Conservation (phyloP, 2,797 vertebrate species). For the Aythya fuligula region DNA sequence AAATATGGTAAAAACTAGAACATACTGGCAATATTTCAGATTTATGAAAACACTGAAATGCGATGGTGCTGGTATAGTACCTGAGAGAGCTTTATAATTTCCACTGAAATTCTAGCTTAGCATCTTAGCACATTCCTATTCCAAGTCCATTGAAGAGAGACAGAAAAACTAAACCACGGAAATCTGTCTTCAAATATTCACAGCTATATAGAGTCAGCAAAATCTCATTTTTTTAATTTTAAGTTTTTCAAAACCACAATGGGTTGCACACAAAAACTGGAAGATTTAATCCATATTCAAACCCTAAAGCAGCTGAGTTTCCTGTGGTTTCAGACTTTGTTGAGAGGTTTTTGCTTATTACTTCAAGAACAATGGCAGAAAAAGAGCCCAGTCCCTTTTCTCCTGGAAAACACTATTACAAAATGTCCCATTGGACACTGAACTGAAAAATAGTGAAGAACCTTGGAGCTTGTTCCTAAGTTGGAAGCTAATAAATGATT, state of each 20-base stretch:
- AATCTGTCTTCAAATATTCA: not conserved
- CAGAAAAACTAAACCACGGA: not conserved
- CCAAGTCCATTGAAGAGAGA: not conserved
- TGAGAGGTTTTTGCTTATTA: not conserved
- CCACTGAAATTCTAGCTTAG: not conserved
- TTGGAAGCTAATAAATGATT: not conserved
- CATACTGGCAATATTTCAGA: not conserved
- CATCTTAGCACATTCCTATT: not conserved
- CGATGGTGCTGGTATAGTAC: not conserved
- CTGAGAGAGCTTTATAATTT: not conserved
- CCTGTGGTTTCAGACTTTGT: not conserved
- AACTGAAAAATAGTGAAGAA: not conserved
- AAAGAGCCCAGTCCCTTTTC: not conserved
- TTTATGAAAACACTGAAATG: not conserved
- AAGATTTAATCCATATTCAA: not conserved
- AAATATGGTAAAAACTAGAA: not conserved
- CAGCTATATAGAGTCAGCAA: not conserved
- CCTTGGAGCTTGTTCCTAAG: not conserved
- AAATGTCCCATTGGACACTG: not conserved
- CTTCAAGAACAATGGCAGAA: slow-evolving; percentile 2
- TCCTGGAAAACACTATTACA: not conserved
- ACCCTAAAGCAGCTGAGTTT: not conserved
- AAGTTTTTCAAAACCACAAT: not conserved
- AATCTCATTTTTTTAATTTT: not conserved
- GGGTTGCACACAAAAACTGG: not conserved